These are phyloP conservation scores for Malurus cyaneus DNA, from an alignment of 2,113 vertebrate genomes.

Conservation along the genomic window DNA sequence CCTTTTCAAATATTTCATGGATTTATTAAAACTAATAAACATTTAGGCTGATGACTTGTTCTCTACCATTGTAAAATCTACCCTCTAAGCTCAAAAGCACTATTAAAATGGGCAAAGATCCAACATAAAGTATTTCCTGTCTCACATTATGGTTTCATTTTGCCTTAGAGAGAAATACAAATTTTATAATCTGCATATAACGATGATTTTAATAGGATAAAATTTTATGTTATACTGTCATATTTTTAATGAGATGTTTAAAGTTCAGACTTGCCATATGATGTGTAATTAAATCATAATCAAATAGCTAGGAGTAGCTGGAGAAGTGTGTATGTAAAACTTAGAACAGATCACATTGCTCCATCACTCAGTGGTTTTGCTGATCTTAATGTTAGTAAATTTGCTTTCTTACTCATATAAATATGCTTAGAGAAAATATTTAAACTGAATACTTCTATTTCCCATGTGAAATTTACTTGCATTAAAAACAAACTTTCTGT, in stretches of 20 bases:
- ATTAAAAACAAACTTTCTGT: background rate
- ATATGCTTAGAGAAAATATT: background rate
- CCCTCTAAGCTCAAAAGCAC: slow-evolving; percentile 38
- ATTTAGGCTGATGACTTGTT: background rate
- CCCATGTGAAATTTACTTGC: background rate
- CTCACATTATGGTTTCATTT: slow-evolving; percentile 33
- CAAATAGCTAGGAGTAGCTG: background rate
- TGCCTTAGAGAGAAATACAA: slow-evolving; percentile 11
- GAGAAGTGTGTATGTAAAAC: background rate
- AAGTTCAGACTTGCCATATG: background rate
- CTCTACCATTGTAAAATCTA: slow-evolving; percentile 25
- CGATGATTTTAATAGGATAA: background rate
- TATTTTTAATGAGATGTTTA: background rate
- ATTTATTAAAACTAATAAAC: slow-evolving; percentile 13
- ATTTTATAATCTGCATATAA: background rate
- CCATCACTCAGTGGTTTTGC: background rate
- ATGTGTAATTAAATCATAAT: background rate
- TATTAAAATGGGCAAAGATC: slow-evolving; percentile 50
- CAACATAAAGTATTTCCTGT: slow-evolving; percentile 51
- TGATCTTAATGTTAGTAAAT: background rate
- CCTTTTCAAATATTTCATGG: slow-evolving; percentile 3
- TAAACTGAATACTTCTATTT: background rate
- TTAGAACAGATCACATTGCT: background rate
- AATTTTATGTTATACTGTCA: background rate
- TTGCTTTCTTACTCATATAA: background rate